These are phyloP conservation scores for Heterodera carotae DNA, from an alignment of 1,140 invertebrate species.

Conservation along the genomic window DNA sequence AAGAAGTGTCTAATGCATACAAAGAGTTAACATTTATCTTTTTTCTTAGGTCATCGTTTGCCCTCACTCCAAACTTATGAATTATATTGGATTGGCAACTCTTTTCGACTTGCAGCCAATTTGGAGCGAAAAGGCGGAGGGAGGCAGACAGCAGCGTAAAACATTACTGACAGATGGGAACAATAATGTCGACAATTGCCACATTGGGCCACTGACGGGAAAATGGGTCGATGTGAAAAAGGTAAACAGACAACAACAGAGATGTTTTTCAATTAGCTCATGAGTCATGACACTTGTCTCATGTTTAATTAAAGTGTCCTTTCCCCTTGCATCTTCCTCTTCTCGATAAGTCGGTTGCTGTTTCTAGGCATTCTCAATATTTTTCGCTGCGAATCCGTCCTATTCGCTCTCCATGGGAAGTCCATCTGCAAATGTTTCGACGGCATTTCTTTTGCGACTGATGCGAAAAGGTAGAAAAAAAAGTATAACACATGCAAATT, in stretches of 20 bases:
- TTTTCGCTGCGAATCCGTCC: slow-evolving; percentile 44
- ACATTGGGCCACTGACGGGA: slow-evolving; percentile 9
- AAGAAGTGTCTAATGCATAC: too few species aligned
- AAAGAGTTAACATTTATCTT: slow-evolving; percentile 9
- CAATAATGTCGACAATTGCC: not conserved
- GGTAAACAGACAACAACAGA: slow-evolving; percentile 13
- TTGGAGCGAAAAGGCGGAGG: slow-evolving; percentile 19
- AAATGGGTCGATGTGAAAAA: slow-evolving; percentile 46
- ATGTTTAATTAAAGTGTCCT: too few species aligned
- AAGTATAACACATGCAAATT: too few species aligned
- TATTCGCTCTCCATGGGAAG: slow-evolving; percentile 18
- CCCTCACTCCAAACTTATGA: slow-evolving; percentile 43
- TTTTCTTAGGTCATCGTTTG: slow-evolving; percentile 46
- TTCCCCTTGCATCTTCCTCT: too few species aligned
- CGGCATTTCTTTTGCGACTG: slow-evolving; percentile 17
- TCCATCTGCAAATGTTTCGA: slow-evolving; percentile 12
- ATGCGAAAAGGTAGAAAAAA: slow-evolving; percentile 38
- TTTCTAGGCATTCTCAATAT: slow-evolving; percentile 43
- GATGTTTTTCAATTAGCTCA: not conserved
- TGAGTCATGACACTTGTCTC: too few species aligned
- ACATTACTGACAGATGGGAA: slow-evolving; percentile 19
- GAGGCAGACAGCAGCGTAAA: not conserved
- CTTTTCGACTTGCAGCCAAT: slow-evolving; percentile 33
- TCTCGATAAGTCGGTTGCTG: too few species aligned
- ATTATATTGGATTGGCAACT: slow-evolving; percentile 42